A percentile compares a stretch with the other conserved stretches of the same genome.
Evolutionary conservation across 2,797 vertebrate species (phyloP).

Genomic region (Eulemur albifrons): DNA sequence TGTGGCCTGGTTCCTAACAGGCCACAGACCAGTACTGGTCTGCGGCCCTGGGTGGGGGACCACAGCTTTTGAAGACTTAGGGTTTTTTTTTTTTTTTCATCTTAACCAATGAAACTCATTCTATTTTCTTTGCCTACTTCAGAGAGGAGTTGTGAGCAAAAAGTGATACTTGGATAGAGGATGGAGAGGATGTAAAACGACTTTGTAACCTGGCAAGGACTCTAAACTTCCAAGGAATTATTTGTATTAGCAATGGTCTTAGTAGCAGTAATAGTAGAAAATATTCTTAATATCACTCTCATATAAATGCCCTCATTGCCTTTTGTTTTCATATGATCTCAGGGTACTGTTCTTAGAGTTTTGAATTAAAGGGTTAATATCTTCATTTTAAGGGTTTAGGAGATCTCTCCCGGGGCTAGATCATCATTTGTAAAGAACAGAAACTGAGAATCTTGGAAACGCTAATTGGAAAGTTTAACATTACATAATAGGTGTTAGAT

Average conservation of each 20-base stretch:
- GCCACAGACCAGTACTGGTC: too few relatives aligned
- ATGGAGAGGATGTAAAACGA: not conserved
- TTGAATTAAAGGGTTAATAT: constrained; percentile 62
- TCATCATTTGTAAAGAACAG: constrained; percentile 64
- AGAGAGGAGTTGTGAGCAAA: not conserved
- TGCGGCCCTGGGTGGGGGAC: too few relatives aligned
- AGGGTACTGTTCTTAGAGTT: constrained; percentile 54
- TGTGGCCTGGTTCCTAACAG: too few relatives aligned
- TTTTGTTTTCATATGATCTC: constrained; percentile 48
- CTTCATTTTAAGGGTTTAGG: constrained; percentile 55
- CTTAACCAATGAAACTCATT: not conserved
- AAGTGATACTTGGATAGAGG: not conserved
- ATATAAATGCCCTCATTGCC: not conserved
- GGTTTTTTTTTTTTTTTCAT: not conserved
- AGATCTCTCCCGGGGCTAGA: not conserved
- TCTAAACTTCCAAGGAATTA: not conserved
- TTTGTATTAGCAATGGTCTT: not conserved
- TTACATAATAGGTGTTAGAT: constrained; percentile 42
- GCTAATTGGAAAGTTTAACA: constrained; percentile 51
- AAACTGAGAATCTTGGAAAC: constrained; percentile 60
- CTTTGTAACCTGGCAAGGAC: not conserved
- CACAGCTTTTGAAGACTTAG: not conserved
- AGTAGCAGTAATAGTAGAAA: not conserved
- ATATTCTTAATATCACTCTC: not conserved
- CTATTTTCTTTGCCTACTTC: not conserved